Evolutionary conservation across 2,888 invertebrate genomes (phyloP).

Genomic region (Thera obeliscata): DNA sequence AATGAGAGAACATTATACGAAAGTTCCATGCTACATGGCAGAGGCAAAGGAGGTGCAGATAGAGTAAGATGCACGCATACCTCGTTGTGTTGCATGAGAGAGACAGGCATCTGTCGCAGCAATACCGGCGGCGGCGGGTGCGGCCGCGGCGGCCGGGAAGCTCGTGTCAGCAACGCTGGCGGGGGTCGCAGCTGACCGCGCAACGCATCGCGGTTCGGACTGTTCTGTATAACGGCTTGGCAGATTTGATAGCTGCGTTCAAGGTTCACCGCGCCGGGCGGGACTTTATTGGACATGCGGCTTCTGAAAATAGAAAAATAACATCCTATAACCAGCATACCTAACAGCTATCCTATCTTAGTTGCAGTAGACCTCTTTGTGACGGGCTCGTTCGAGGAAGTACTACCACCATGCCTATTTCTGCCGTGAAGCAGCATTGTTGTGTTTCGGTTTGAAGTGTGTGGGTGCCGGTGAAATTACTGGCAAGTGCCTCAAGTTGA

Average conservation of each 20-base stretch:
- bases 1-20: too few relatives aligned
- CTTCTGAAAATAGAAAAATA: conserved; percentile 64
- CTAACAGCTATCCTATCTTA: too few relatives aligned
- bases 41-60: neutral
- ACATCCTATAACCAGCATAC: neutral
- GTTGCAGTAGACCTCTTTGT: too few relatives aligned
- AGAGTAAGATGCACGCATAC: conserved; percentile 43
- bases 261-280: conserved; percentile 95
- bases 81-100: conserved; percentile 81
- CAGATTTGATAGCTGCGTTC: conserved; percentile 98
- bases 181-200: conserved; percentile 94
- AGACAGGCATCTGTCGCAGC: conserved; percentile 86
- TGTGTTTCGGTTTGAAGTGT: too few relatives aligned
- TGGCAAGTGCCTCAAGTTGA: too few relatives aligned
- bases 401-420: too few relatives aligned
- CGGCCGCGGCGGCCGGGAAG: conserved; percentile 66
- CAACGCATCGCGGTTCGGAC: conserved; percentile 94
- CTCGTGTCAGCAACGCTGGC: conserved; percentile 88
- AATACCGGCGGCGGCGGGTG: conserved; percentile 79
- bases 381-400: too few relatives aligned
- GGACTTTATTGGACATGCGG: conserved; percentile 89
- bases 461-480: too few relatives aligned
- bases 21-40: neutral
- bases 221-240: conserved; percentile 96
- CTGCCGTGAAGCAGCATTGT: too few relatives aligned